Percentiles rank a stretch among this genome's conserved stretches.
Evolutionary conservation across 2,888 invertebrate genomes (phyloP).

Genomic region (Cheilosia vernalis): DNA sequence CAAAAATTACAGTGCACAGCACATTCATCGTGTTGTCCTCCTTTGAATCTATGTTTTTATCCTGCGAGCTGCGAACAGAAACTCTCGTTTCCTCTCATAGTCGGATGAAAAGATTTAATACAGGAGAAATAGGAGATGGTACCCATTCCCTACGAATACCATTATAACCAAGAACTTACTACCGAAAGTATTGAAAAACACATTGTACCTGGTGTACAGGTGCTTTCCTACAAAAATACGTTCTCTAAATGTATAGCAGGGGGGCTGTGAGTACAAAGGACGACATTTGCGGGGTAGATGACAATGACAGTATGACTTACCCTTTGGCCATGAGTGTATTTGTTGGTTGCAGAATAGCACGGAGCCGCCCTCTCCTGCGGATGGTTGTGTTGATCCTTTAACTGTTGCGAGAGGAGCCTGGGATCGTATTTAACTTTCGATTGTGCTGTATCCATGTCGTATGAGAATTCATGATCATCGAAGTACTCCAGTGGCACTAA

Average conservation of each 20-base stretch:
- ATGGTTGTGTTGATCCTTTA: slow-evolving; percentile 79
- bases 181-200: not conserved
- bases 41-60: slow-evolving; percentile 21
- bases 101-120: slow-evolving; percentile 52
- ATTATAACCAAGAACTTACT: not conserved
- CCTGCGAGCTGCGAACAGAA: slow-evolving; percentile 8
- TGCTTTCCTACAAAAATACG: not conserved
- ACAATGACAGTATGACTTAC: slow-evolving; percentile 76
- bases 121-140: slow-evolving; percentile 18
- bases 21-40: not conserved
- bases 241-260: not conserved
- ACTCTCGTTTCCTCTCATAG: slow-evolving; percentile 7
- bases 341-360: slow-evolving; percentile 81
- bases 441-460: slow-evolving; percentile 83
- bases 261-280: not conserved
- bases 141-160: not conserved
- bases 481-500: slow-evolving; percentile 81
- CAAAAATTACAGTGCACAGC: slow-evolving; percentile 5
- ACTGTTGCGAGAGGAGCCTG: slow-evolving; percentile 81
- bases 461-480: slow-evolving; percentile 82
- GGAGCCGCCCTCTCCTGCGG: slow-evolving; percentile 81
- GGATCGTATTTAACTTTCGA: slow-evolving; percentile 83
- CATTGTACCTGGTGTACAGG: not conserved
- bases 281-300: not conserved
- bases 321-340: slow-evolving; percentile 83